Conservation (phyloP, 2,888 invertebrate species). For the Andricus curvator region DNA sequence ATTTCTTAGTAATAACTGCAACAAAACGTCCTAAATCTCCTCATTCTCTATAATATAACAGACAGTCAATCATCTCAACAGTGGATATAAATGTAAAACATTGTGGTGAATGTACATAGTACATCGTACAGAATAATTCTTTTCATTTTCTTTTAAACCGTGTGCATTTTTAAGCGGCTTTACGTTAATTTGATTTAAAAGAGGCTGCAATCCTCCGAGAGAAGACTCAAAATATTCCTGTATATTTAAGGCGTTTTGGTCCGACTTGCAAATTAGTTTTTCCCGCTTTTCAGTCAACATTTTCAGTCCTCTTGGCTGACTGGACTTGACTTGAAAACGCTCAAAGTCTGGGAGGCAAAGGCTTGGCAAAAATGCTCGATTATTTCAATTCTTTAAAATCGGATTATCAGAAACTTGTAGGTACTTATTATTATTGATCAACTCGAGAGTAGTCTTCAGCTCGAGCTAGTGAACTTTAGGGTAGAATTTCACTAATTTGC, state of each 20-base stretch:
- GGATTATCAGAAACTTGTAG: background rate
- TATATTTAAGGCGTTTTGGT: conserved; percentile 73
- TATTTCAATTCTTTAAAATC: background rate
- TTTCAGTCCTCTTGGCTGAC: conserved; percentile 1
- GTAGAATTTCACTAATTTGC: background rate
- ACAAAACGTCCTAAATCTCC: conserved; percentile 44
- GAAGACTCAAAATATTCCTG: conserved; percentile 41
- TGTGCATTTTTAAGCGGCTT: conserved; percentile 71
- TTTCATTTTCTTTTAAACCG: conserved; percentile 46
- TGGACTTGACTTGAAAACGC: background rate
- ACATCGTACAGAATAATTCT: conserved; percentile 9
- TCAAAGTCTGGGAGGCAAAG: conserved; percentile 9
- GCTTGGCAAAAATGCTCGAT: conserved; percentile 16
- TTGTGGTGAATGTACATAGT: background rate
- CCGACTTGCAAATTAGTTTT: conserved; percentile 60
- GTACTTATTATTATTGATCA: background rate
- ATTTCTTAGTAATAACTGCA: conserved; percentile 28
- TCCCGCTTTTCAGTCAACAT: background rate
- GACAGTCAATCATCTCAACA: conserved; percentile 22
- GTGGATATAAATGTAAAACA: background rate
- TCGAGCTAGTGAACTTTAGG: background rate
- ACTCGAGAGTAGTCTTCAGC: background rate
- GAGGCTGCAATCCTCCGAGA: conserved; percentile 45
- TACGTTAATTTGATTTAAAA: conserved; percentile 41
- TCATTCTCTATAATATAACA: conserved; percentile 45